These are phyloP conservation scores for Myathropa florea DNA, from an alignment of 2,888 invertebrate species.

Conservation along the genomic window DNA sequence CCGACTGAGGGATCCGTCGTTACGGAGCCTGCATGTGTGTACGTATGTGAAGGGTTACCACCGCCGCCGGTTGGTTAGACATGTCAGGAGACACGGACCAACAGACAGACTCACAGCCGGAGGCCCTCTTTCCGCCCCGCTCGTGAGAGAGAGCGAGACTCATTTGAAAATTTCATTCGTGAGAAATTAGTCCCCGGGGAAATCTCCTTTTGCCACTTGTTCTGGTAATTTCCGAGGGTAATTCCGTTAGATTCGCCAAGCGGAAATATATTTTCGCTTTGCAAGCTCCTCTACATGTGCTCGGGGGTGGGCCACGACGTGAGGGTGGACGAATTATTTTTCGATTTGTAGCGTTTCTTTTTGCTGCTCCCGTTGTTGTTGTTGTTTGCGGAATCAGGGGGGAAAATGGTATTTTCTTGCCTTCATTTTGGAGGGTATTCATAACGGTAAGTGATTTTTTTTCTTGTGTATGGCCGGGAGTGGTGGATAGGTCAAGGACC, in stretches of 20 bases:
- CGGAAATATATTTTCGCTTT: conserved; percentile 26
- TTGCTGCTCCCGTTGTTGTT: not conserved
- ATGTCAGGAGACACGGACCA: not conserved
- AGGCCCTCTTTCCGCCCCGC: not conserved
- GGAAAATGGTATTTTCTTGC: not conserved
- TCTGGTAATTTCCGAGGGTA: conserved; percentile 62
- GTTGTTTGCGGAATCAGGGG: not conserved
- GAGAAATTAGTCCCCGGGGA: conserved; percentile 65
- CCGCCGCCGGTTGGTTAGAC: not conserved
- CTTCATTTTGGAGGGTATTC: not conserved
- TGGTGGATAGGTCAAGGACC: conserved; percentile 1
- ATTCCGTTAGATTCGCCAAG: conserved; percentile 43
- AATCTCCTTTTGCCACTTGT: conserved; percentile 68
- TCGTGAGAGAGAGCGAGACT: conserved; percentile 6
- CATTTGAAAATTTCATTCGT: conserved; percentile 63
- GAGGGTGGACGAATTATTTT: conserved; percentile 23
- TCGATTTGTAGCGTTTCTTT: conserved; percentile 48
- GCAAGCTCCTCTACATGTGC: not conserved
- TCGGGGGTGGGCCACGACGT: not conserved
- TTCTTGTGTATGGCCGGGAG: not conserved
- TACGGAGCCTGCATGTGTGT: not conserved
- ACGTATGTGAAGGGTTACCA: conserved; percentile 26
- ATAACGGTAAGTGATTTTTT: conserved; percentile 10
- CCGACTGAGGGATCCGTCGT: not conserved
- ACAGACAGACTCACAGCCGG: not conserved